These are phyloP conservation scores for Gymnorhina tibicen DNA, from an alignment of 2,113 vertebrate genomes.

Conservation along the genomic window DNA sequence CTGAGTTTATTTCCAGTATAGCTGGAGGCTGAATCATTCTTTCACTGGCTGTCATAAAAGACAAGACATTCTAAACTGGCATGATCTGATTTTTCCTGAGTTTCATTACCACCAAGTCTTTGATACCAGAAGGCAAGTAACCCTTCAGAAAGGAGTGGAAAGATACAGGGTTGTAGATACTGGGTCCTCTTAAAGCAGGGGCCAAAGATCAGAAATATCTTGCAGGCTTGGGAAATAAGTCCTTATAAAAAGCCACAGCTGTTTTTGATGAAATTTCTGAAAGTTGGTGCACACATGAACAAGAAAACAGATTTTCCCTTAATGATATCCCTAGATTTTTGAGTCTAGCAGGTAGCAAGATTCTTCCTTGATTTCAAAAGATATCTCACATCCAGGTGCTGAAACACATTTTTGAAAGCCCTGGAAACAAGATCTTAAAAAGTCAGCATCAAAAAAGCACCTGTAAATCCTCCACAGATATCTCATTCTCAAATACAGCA, in stretches of 20 bases:
- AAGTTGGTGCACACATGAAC: conserved; percentile 3
- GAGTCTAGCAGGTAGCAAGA: conserved; percentile 10
- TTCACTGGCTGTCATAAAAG: not conserved
- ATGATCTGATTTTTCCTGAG: not conserved
- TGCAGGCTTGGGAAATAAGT: not conserved
- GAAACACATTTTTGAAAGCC: conserved; percentile 27
- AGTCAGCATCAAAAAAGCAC: not conserved
- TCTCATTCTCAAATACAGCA: conserved; percentile 1
- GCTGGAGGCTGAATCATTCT: not conserved
- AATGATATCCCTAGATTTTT: conserved; percentile 46
- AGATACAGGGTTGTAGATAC: not conserved
- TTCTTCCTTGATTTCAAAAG: conserved; percentile 33
- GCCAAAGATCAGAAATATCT: conserved; percentile 15
- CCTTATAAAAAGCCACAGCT: not conserved
- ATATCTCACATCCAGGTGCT: conserved; percentile 24
- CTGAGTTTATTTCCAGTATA: not conserved
- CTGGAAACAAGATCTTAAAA: conserved; percentile 51
- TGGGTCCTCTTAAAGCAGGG: not conserved
- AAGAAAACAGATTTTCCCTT: conserved; percentile 28
- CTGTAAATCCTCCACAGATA: conserved; percentile 27
- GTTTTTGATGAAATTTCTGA: conserved; percentile 28
- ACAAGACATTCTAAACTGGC: not conserved
- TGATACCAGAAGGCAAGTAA: not conserved
- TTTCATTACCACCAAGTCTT: not conserved
- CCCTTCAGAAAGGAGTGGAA: not conserved